Base-by-base conservation (phyloP, 2,888 invertebrate genomes). In the Agonopterix heracliana region DNA sequence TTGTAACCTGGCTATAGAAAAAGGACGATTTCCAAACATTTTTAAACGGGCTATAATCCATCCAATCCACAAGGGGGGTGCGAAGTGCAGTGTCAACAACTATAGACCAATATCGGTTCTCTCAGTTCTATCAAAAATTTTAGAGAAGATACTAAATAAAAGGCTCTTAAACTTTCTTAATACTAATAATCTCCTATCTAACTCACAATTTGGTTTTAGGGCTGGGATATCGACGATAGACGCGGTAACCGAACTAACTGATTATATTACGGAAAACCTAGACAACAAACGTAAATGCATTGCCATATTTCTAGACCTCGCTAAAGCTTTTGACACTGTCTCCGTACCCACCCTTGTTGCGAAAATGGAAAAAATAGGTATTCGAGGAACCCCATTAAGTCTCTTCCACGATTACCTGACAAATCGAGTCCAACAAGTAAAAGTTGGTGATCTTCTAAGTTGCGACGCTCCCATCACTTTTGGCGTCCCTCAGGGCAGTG, bases 1-100 rank as follows among this genome's bases (percentile, higher is more conserved):
- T 1, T 3, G 41, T n/a, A 54, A 54, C 34, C 17, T 50, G 9
- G 52, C 50, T 43, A 47, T 54, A 9, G 3, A 44, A 9, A 13
- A 42, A 34, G 51, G 54, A 0, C 38, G 44, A 9, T 54, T 54
- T n/a, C 54, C 51, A 1, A 43, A 14, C 7, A 10, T 11, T 8
- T 35, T 50, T 0, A 49, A 54, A 34, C 9, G 46, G 44, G 35
- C 54, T 4, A 38, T 50, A 40, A 34, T 44, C 34, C 17, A 17
- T 2, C 44, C 44, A 2, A 9, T 44, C 4, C 9, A 8, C 9
- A 35, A 35, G 35, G 35, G 35, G 4, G 49, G 49, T 4, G 36
- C 41, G 9, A 35, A 12, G 17, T 9, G 10, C 8, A 8, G 14
- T 26, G n/a, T 42, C 11, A 42, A 41, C 41, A 49, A 49, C 41